phyloP scores from a whole-genome alignment of 2,797 vertebrate genomes.

The Parotocinclus haroldoi region DNA sequence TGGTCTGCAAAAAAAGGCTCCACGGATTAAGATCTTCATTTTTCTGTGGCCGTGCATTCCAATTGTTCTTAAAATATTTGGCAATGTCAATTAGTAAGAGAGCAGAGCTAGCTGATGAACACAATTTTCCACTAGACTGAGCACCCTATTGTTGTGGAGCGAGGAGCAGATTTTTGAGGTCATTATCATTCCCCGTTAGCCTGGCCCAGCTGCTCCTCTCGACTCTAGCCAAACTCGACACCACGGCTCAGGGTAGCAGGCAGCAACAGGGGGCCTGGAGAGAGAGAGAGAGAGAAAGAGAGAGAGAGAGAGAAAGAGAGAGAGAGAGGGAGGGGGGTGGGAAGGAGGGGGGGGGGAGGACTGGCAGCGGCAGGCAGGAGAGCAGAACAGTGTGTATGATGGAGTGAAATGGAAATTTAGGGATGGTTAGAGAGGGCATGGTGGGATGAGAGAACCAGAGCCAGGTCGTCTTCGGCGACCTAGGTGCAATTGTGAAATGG shows the following conservation, averaged over 20 bases:
- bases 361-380: slow-evolving; percentile 58
- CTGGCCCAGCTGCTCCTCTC: slow-evolving; percentile 99
- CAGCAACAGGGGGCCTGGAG: slow-evolving; percentile 87
- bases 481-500: too few relatives aligned
- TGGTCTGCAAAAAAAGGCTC: slow-evolving; percentile 72
- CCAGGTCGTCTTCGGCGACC: too few relatives aligned
- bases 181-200: slow-evolving; percentile 99
- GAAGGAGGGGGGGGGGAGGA: slow-evolving; percentile 55
- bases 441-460: slow-evolving; percentile 36
- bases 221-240: slow-evolving; percentile 96
- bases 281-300: slow-evolving; percentile 43
- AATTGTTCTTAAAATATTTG: slow-evolving; percentile 99
- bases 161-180: slow-evolving; percentile 99
- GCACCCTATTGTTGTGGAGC: slow-evolving; percentile 99
- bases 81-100: slow-evolving; percentile 99
- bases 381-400: slow-evolving; percentile 37
- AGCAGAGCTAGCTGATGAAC: slow-evolving; percentile 99
- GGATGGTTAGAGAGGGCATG: slow-evolving; percentile 46
- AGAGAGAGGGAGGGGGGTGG: slow-evolving; percentile 35
- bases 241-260: slow-evolving; percentile 83
- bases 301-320: slow-evolving; percentile 22
- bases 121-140: slow-evolving; percentile 99
- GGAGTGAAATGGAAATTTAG: slow-evolving; percentile 49
- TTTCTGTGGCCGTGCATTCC: slow-evolving; percentile 82
- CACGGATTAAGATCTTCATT: slow-evolving; percentile 95